These are phyloP conservation scores for Drosophila quasianomalipes DNA, from an alignment of 2,888 invertebrate genomes.

Conservation along the genomic window DNA sequence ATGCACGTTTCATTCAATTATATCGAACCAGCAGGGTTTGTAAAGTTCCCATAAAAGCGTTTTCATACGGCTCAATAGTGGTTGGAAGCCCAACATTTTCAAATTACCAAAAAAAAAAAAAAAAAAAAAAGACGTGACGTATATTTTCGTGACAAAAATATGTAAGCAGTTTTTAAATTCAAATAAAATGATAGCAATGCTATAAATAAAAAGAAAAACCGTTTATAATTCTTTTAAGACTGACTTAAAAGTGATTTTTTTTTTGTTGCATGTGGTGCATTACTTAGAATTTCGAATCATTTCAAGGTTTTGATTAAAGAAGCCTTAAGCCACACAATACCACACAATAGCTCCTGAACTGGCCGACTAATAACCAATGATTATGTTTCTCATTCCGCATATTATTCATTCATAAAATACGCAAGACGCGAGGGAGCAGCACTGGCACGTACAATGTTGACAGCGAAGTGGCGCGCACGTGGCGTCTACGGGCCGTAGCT, in stretches of 20 bases:
- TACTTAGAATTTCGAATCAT: too few relatives aligned
- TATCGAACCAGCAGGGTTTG: slow-evolving; percentile 49
- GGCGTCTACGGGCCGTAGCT: slow-evolving; percentile 33
- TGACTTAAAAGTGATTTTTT: not conserved
- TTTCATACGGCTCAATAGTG: not conserved
- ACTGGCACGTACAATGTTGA: slow-evolving; percentile 62
- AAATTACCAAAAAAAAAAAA: not conserved
- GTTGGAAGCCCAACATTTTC: not conserved
- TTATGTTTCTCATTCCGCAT: slow-evolving; percentile 38
- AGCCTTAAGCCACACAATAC: not conserved
- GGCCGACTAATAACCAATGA: slow-evolving; percentile 46
- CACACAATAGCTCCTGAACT: not conserved
- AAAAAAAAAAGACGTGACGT: not conserved
- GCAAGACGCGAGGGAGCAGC: slow-evolving; percentile 21
- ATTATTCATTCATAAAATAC: slow-evolving; percentile 74
- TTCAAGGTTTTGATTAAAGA: not conserved
- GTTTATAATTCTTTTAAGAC: too few relatives aligned
- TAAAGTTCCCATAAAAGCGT: slow-evolving; percentile 20
- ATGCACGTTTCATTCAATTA: slow-evolving; percentile 69
- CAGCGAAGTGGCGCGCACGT: slow-evolving; percentile 61
- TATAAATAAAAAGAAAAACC: not conserved
- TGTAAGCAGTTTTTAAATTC: not conserved
- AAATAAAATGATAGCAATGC: not conserved
- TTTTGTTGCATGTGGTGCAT: not conserved
- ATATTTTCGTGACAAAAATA: not conserved